Percentiles rank a stretch among this genome's conserved stretches.
Conservation (phyloP, 1,140 invertebrate genomes). For the Drosophila kohkoa region DNA sequence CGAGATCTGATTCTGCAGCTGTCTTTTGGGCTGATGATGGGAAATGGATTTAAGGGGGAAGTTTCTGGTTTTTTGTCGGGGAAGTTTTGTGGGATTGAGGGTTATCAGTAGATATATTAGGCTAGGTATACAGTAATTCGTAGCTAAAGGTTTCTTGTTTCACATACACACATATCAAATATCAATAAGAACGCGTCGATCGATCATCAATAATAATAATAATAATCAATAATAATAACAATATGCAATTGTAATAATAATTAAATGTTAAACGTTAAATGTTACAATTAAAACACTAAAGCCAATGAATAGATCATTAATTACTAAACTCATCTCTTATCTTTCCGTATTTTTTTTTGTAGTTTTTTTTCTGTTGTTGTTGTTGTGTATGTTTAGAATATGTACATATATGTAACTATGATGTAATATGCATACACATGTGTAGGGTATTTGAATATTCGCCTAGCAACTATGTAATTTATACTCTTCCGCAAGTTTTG, state of each 20-base stretch:
- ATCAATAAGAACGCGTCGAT: slow-evolving; percentile 68
- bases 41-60: slow-evolving; percentile 9
- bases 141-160: slow-evolving; percentile 49
- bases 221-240: slow-evolving; percentile 60
- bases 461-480: slow-evolving; percentile 74
- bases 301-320: slow-evolving; percentile 79
- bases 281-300: slow-evolving; percentile 80
- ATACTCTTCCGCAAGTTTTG: slow-evolving; percentile 46
- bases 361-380: slow-evolving; percentile 20
- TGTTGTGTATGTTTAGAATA: slow-evolving; percentile 13
- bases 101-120: slow-evolving; percentile 60
- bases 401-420: slow-evolving; percentile 25
- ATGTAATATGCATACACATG: slow-evolving; percentile 20
- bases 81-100: slow-evolving; percentile 7
- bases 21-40: neutral
- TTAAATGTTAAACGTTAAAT: slow-evolving; percentile 63
- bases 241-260: slow-evolving; percentile 75
- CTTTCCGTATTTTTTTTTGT: slow-evolving; percentile 33
- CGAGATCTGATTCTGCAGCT: neutral
- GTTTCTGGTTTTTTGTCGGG: neutral
- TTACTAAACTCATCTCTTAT: slow-evolving; percentile 46
- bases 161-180: slow-evolving; percentile 60
- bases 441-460: slow-evolving; percentile 34
- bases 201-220: slow-evolving; percentile 52
- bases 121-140: slow-evolving; percentile 70